Percentiles rank a stretch among this genome's conserved stretches.
Conservation (phyloP, 2,888 invertebrate genomes). For the Drosophila pegasa region DNA sequence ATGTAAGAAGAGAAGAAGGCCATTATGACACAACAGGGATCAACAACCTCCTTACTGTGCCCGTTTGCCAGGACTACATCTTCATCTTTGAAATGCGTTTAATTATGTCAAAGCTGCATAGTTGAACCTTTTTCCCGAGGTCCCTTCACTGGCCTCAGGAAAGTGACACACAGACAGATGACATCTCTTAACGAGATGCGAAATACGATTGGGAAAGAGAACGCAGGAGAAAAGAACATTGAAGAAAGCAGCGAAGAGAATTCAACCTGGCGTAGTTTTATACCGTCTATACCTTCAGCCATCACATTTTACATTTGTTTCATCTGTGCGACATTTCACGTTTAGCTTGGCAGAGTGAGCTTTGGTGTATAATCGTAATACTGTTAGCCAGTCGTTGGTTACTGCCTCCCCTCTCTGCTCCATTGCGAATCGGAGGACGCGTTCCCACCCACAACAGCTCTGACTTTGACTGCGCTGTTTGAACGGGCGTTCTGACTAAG, state of each 20-base stretch:
- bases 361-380: conserved; percentile 74
- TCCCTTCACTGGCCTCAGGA: conserved; percentile 27
- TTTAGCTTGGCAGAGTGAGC: conserved; percentile 62
- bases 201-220: conserved; percentile 17
- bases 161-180: conserved; percentile 24
- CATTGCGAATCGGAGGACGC: not conserved
- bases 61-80: conserved; percentile 19
- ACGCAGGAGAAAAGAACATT: conserved; percentile 2
- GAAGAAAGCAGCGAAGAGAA: conserved; percentile 1
- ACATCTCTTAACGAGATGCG: conserved; percentile 34
- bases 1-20: not conserved
- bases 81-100: conserved; percentile 75
- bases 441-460: not conserved
- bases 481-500: conserved; percentile 50
- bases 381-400: conserved; percentile 56
- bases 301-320: conserved; percentile 58
- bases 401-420: not conserved
- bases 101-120: conserved; percentile 75
- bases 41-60: conserved; percentile 7
- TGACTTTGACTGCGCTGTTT: conserved; percentile 39
- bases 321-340: conserved; percentile 68
- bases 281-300: conserved; percentile 12
- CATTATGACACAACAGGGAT: conserved; percentile 38
- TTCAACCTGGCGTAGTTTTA: conserved; percentile 18
- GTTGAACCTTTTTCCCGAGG: conserved; percentile 20